Percentiles rank a stretch among this genome's conserved stretches.
These are phyloP conservation scores for Sula dactylatra DNA, from an alignment of 2,113 vertebrate species.

Conservation along the genomic window DNA sequence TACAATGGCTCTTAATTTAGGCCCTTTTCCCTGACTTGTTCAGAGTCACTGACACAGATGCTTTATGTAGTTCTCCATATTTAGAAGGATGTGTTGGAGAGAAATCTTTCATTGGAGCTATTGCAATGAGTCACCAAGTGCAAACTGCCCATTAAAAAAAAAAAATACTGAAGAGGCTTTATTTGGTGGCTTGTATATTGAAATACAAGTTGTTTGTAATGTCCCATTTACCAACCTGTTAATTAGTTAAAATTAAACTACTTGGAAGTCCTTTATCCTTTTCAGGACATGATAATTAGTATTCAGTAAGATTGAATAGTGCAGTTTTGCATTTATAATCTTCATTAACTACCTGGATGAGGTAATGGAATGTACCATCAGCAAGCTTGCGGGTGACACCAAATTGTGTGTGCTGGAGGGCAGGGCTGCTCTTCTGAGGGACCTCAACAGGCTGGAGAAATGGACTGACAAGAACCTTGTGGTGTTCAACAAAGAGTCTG, in stretches of 20 bases:
- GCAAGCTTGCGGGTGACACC: background rate
- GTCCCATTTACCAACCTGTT: background rate
- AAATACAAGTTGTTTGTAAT: background rate
- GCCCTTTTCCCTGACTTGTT: background rate
- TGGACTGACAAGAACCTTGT: background rate
- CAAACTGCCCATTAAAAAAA: background rate
- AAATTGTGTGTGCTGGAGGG: background rate
- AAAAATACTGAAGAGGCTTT: background rate
- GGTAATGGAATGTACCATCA: background rate
- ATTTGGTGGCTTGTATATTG: background rate
- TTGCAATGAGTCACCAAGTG: background rate
- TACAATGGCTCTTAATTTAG: background rate
- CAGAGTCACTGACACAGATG: background rate
- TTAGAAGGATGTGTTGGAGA: background rate
- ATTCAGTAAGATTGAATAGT: background rate
- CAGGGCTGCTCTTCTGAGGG: background rate
- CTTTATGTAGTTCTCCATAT: background rate
- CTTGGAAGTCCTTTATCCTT: background rate
- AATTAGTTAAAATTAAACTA: conserved; percentile 33
- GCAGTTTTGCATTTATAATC: background rate
- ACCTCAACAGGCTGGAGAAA: background rate
- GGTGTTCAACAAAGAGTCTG: background rate
- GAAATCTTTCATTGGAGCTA: background rate
- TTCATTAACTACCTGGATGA: background rate
- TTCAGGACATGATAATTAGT: background rate